These are phyloP conservation scores for Drosophila lini DNA, from an alignment of 1,140 invertebrate genomes.

Conservation along the genomic window DNA sequence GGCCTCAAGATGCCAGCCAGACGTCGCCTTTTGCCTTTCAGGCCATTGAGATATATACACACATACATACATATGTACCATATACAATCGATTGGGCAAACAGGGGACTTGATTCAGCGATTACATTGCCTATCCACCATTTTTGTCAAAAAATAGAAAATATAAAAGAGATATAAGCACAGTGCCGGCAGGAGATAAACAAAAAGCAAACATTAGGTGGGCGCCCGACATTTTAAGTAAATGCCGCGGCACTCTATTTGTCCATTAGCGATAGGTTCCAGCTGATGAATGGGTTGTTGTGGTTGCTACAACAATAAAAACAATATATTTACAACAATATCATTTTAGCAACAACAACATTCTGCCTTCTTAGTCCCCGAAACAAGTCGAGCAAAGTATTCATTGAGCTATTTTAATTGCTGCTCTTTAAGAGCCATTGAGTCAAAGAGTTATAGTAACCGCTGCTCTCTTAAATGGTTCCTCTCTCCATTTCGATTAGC, in stretches of 20 bases:
- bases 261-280: conserved; percentile 9
- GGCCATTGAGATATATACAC: conserved; percentile 21
- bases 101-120: conserved; percentile 13
- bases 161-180: background rate
- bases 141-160: conserved; percentile 30
- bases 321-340: too few species aligned
- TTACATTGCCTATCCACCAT: conserved; percentile 38
- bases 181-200: background rate
- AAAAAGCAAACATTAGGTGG: background rate
- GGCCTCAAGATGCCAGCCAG: conserved; percentile 1
- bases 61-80: background rate
- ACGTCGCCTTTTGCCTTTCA: conserved; percentile 6
- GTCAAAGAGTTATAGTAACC: too few species aligned
- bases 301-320: too few species aligned
- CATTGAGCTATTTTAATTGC: too few species aligned
- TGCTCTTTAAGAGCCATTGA: too few species aligned
- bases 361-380: too few species aligned
- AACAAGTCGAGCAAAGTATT: too few species aligned
- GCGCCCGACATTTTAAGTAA: conserved; percentile 14
- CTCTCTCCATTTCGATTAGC: too few species aligned
- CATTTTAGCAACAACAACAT: too few species aligned
- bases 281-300: background rate
- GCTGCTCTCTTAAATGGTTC: too few species aligned
- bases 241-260: background rate
- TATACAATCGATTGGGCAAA: conserved; percentile 21